Evolutionary conservation across 2,888 invertebrate genomes (phyloP).

Genomic region (Ametastegia equiseti): DNA sequence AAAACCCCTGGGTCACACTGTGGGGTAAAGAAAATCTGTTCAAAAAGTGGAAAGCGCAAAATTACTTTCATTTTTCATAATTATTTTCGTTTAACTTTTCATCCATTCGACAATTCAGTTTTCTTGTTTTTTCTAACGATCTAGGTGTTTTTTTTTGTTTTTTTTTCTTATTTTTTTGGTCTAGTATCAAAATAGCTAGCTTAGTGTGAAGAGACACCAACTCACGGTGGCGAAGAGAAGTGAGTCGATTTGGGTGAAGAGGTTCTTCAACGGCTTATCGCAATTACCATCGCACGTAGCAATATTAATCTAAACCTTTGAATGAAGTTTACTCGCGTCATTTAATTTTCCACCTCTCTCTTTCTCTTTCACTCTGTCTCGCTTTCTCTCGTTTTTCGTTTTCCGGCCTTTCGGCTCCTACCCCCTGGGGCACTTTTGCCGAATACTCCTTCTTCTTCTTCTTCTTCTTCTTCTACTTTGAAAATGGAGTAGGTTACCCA

Average conservation of each 20-base stretch:
- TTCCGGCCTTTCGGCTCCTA: background rate
- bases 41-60: background rate
- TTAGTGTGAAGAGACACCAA: background rate
- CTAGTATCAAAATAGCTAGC: background rate
- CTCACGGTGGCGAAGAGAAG: background rate
- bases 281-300: slow-evolving; percentile 65
- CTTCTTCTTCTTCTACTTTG: background rate
- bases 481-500: slow-evolving; percentile 30
- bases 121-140: background rate
- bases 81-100: background rate
- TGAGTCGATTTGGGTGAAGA: slow-evolving; percentile 1
- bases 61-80: background rate
- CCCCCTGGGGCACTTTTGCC: slow-evolving; percentile 6
- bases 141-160: too few species aligned
- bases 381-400: background rate
- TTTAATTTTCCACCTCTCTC: slow-evolving; percentile 63
- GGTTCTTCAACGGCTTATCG: slow-evolving; percentile 60
- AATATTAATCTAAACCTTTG: slow-evolving; percentile 69
- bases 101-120: background rate
- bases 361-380: slow-evolving; percentile 48
- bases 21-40: background rate
- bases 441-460: slow-evolving; percentile 9
- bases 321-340: slow-evolving; percentile 62
- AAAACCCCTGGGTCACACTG: background rate
- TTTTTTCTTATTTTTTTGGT: background rate